Evolutionary conservation across 30 jellyfish, hydroid and myxozoan genomes (phyloP).

Genomic region (Hydra vulgaris): DNA sequence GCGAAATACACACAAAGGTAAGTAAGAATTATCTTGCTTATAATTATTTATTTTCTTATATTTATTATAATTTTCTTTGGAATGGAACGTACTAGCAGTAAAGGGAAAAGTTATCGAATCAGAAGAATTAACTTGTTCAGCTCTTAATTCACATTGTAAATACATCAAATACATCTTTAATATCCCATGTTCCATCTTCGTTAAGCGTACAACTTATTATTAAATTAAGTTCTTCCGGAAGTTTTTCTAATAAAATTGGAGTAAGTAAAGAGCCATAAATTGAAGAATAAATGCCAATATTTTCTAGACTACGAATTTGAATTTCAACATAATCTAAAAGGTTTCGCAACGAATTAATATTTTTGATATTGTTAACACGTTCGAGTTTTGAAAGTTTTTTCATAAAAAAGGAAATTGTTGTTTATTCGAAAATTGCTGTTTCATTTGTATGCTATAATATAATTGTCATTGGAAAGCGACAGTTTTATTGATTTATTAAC

Average conservation of each 20-base stretch:
- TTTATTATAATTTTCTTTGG: no score
- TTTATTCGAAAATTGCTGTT: neutral
- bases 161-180: neutral
- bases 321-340: neutral
- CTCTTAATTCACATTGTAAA: no score
- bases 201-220: neutral
- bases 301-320: conserved; percentile 3
- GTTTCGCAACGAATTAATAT: neutral
- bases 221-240: neutral
- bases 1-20: no score
- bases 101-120: no score
- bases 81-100: no score
- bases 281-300: conserved; percentile 3
- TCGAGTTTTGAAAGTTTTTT: neutral
- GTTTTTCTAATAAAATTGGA: neutral
- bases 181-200: neutral
- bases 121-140: neutral
- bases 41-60: no score
- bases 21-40: no score
- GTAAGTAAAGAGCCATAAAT: neutral
- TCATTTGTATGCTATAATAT: neutral
- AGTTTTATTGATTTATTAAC: no score
- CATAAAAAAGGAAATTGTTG: neutral
- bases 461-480: neutral
- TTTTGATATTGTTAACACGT: neutral